Evolutionary conservation across 2,113 vertebrate species (phyloP), one percentile per base, ranked within the genome.

Genomic region (Corythornis vintsioides): DNA sequence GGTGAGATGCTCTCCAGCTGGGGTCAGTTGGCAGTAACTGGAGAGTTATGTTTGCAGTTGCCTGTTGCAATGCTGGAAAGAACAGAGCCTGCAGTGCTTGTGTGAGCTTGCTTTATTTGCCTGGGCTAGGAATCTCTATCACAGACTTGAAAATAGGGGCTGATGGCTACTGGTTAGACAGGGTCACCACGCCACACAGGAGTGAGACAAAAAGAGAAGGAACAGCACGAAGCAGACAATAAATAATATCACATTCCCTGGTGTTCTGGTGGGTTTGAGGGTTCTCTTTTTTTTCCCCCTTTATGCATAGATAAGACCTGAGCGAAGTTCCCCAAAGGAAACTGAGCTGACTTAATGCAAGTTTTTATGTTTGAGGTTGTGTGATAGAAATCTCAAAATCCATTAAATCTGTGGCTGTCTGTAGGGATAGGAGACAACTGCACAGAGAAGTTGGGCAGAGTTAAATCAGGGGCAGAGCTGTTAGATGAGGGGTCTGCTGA

Each of bases 81-180:
- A 92, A 95, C 9, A 43, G 7, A 83, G 75, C 64, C 70, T 80
- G 61, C 50, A 53, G 38, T 71, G 52, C 71, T 94, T 83, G 15
- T 22, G 66, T 89, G 81, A 95, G 64, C 65, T 93, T 93, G 53
- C 67, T 94, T 97, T 97, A 97, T 97, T 97, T 92, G 89, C 69
- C 55, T 93, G 94, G 85, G 83, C 90, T 97, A 95, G 73, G 61
- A 81, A 72, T 57, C n/a, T 50, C 91, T 97, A 94, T 11, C 89
- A 91, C 83, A 92, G 71, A 85, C 29, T 87, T 74, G 67, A 53
- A 94, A 97, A 86, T 12, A 25, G n/a, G 79, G 81, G 28, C 55
- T 90, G 75, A 28, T 42, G 76, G 24, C 90, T 95, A 95, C 35
- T 77, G 91, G 56, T 74, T 85, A 31, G 60, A 81, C 22, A 56